Base-by-base conservation (phyloP, 2,888 invertebrate species). In the Acrobasis suavella region DNA sequence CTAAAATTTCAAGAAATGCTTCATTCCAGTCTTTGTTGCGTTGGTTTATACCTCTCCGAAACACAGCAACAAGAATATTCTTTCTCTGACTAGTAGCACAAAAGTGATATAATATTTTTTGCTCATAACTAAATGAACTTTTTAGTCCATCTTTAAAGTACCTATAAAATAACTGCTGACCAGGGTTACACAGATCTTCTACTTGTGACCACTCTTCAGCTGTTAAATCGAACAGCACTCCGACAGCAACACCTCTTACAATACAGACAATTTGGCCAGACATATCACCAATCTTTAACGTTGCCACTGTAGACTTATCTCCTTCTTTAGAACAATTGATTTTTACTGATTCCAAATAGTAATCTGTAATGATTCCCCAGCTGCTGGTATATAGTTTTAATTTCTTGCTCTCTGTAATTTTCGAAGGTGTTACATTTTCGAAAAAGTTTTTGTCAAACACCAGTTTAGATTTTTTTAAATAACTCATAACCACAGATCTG, bases 71-170 rank as follows among this genome's bases (percentile, higher is more conserved):
- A 37, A 92, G 74, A 59, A 86, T 72, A 68, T 88, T 76, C 61
- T 78, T 76, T 39, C 71, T 84, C 74, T 89, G 88, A 70, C 81
- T 86, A 58, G 72, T 78, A 50, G 78, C 69, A 74, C 92, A 93
- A 72, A 91, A 92, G 68, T 89, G 82, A 72, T 92, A 93, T 77
- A 93, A 92, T 49, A 91, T 64, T 71, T 86, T 87, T 74, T 93
- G 89, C 72, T 91, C 87, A 67, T 71, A 77, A 42, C 70, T 73
- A 68, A 85, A 89, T 60, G 69, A 81, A 64, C 74, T 80, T 61
- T 80, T 82, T 2, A 92, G 64, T 6, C 93, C 92, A 69, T 85
- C 75, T 74, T 87, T 90, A 68, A 92, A 93, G 69, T 86, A 82
- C 74, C 92, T 85, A 66, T 90, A 93, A 73, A 88, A 93, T 10